A percentile compares a stretch with the other conserved stretches of the same genome.
Conservation (phyloP, 2,888 invertebrate species). For the Andrena dorsata region DNA sequence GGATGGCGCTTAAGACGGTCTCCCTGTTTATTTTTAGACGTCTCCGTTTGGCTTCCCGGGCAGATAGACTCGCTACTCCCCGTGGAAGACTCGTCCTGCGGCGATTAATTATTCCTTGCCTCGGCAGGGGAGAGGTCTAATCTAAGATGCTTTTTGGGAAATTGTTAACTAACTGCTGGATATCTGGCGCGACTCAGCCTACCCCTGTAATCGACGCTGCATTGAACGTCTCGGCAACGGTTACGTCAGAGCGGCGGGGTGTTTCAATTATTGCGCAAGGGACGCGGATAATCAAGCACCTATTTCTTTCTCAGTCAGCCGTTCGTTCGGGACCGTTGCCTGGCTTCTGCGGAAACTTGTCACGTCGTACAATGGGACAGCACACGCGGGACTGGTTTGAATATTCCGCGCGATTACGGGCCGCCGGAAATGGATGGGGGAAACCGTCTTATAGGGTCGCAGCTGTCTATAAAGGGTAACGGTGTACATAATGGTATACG, state of each 20-base stretch:
- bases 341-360: constrained; percentile 1
- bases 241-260: neutral
- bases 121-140: neutral
- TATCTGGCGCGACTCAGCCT: constrained; percentile 24
- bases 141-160: constrained; percentile 37
- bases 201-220: neutral
- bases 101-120: constrained; percentile 45
- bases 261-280: neutral
- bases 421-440: constrained; percentile 66
- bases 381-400: constrained; percentile 66
- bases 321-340: neutral
- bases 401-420: constrained; percentile 69
- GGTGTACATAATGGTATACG: constrained; percentile 60
- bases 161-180: constrained; percentile 38
- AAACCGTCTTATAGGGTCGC: constrained; percentile 50
- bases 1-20: constrained; percentile 35
- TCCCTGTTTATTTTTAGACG: constrained; percentile 32
- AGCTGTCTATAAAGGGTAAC: constrained; percentile 52
- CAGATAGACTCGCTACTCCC: constrained; percentile 13
- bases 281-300: neutral
- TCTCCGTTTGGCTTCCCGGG: neutral
- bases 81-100: constrained; percentile 1
- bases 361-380: constrained; percentile 38
- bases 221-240: neutral
- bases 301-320: neutral